Base-by-base conservation (phyloP, 1,140 invertebrate species). In the Drosophila sturtevanti region DNA sequence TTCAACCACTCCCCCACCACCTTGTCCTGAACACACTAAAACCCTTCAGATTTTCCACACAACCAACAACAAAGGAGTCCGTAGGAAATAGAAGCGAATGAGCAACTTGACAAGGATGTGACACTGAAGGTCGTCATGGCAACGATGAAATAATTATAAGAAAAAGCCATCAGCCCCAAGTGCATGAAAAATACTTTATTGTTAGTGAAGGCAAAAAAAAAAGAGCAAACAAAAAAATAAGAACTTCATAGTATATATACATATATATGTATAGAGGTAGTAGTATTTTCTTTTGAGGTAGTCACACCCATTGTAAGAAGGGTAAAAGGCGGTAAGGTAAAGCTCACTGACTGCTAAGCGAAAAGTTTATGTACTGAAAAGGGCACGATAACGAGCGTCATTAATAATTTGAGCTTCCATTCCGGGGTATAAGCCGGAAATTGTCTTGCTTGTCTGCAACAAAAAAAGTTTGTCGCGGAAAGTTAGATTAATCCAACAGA, bases 281-380 rank as follows among this genome's bases (percentile, higher is more conserved):
- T 44, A 10, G 2, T 18, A 10, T 44, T 48, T 16, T 41, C 14
- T 44, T 44, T 44, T 44, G 14, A 44, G 41, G 41, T 18, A 48
- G 41, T 48, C 41, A 48, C 7, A 44, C 41, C 24, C 24, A 24
- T 24, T 7, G 41, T 2, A 31, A 27, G 12, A 21, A 21, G 27
- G 24, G 31, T 7, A 24, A 37, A n/a, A 18, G n/a, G 21, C 27
- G 9, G 55, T 52, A 86, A 81, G 82, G 68, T 79, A 21, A 70
- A 64, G 72, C 59, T 58, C 63, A 62, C 54, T 60, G 71, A 66
- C 54, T 68, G 77, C 70, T 86, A 78, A 85, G 75, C 84, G 37
- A 82, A 90, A 90, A 90, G 79, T 90, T 90, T 90, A 90, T 90
- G 87, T 90, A 90, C 87, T 84, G 87, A 90, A 90, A 90, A 89